These are phyloP conservation scores for Syngnathoides biaculeatus DNA, from an alignment of 2,113 vertebrate species.

Conservation along the genomic window DNA sequence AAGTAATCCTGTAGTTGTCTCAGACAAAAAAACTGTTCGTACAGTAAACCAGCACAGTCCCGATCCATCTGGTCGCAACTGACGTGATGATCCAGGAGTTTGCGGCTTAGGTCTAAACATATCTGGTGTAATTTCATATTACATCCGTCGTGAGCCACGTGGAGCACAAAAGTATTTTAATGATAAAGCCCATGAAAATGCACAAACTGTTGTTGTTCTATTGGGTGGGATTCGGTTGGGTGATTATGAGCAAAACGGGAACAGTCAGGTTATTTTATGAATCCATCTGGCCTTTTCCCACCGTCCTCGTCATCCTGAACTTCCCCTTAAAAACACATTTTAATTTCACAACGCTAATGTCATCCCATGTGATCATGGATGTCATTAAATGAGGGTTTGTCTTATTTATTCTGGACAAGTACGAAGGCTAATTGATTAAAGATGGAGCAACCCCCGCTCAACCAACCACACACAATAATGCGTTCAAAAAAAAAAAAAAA, in stretches of 20 bases:
- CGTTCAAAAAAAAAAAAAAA: not conserved
- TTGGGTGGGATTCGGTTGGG: not conserved
- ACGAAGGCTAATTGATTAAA: conserved; percentile 1
- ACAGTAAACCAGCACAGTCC: conserved; percentile 40
- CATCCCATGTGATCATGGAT: conserved; percentile 8
- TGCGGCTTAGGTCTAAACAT: not conserved
- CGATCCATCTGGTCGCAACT: conserved; percentile 20
- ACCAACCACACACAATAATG: not conserved
- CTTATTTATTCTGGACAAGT: conserved; percentile 1
- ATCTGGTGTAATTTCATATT: not conserved
- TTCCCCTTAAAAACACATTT: too few relatives aligned
- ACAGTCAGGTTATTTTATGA: conserved; percentile 3
- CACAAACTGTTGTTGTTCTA: not conserved
- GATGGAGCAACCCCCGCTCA: not conserved
- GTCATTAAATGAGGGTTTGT: conserved; percentile 6
- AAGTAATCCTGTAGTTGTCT: conserved; percentile 3
- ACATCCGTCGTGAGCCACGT: not conserved
- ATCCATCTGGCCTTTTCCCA: conserved; percentile 15
- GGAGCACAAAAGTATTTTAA: not conserved
- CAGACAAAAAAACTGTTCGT: conserved; percentile 17
- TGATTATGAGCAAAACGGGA: conserved; percentile 2
- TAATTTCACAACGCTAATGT: conserved; percentile 14
- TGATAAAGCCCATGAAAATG: not conserved
- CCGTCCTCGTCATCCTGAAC: not conserved
- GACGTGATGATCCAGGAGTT: conserved; percentile 1